These are phyloP conservation scores for Nannoperca australis DNA, from an alignment of 2,797 vertebrate species.

Conservation along the genomic window DNA sequence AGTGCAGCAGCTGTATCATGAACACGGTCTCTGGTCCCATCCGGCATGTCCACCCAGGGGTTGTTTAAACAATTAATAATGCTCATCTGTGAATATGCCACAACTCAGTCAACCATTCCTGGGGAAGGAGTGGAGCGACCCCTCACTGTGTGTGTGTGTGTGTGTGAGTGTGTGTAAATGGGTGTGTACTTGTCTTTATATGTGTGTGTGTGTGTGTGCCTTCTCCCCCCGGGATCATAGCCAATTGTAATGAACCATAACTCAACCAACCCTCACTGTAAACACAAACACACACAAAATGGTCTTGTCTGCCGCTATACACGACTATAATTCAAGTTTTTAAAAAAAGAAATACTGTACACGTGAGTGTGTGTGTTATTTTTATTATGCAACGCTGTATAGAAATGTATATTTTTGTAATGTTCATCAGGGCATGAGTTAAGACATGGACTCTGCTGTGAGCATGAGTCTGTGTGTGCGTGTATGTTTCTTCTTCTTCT, in stretches of 20 bases:
- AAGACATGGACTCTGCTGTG: slow-evolving; percentile 75
- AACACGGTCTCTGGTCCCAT: slow-evolving; percentile 44
- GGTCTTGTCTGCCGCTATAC: slow-evolving; percentile 56
- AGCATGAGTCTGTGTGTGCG: slow-evolving; percentile 52
- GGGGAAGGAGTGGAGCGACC: slow-evolving; percentile 74
- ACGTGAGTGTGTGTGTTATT: slow-evolving; percentile 70
- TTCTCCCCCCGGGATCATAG: slow-evolving; percentile 54
- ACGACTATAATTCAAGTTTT: slow-evolving; percentile 45
- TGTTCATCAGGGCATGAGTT: slow-evolving; percentile 84
- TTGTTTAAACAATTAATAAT: slow-evolving; percentile 38
- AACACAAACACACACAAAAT: slow-evolving; percentile 63
- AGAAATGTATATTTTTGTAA: slow-evolving; percentile 90
- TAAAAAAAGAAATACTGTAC: slow-evolving; percentile 34
- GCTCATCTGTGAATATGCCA: slow-evolving; percentile 83
- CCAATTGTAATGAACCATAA: slow-evolving; percentile 79
- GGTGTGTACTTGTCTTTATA: slow-evolving; percentile 34
- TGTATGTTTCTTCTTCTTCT: slow-evolving; percentile 68
- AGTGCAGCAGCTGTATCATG: not conserved
- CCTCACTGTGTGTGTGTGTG: slow-evolving; percentile 76
- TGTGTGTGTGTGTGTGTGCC: slow-evolving; percentile 50
- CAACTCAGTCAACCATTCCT: slow-evolving; percentile 72
- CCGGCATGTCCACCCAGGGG: slow-evolving; percentile 58
- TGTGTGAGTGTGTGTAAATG: slow-evolving; percentile 26
- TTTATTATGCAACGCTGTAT: slow-evolving; percentile 88
- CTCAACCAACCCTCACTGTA: slow-evolving; percentile 68